Evolutionary conservation across 2,113 vertebrate species (phyloP).

Genomic region (Lynx canadensis): DNA sequence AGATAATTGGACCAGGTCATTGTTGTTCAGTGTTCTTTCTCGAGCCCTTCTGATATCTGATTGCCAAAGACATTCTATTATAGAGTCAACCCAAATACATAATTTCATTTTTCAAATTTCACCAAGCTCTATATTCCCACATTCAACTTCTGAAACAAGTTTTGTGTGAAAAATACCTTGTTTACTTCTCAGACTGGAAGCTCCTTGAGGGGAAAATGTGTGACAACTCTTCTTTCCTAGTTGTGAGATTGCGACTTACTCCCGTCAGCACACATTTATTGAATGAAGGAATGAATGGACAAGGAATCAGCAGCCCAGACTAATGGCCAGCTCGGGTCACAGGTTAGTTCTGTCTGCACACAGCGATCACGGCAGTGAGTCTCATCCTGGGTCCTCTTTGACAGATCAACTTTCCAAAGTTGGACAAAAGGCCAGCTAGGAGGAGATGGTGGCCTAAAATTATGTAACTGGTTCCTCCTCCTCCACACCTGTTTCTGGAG

Average conservation of each 20-base stretch:
- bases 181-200: not conserved
- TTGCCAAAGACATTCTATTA: not conserved
- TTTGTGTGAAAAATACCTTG: not conserved
- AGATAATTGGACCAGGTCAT: not conserved
- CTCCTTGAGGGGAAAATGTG: not conserved
- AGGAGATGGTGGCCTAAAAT: not conserved
- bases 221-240: not conserved
- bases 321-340: not conserved
- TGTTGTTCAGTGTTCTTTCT: not conserved
- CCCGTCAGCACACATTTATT: not conserved
- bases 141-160: not conserved
- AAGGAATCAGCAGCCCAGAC: not conserved
- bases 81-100: not conserved
- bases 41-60: not conserved
- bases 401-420: not conserved
- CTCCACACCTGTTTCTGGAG: not conserved
- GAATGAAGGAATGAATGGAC: not conserved
- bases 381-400: not conserved
- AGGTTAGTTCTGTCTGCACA: not conserved
- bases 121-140: not conserved
- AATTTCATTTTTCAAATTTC: not conserved
- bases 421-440: not conserved
- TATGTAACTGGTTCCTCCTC: not conserved
- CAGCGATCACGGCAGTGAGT: not conserved
- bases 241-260: not conserved